A percentile compares a stretch with the other conserved stretches of the same genome.
Conservation (phyloP, 2,797 vertebrate species). For the Carcharodon carcharias region DNA sequence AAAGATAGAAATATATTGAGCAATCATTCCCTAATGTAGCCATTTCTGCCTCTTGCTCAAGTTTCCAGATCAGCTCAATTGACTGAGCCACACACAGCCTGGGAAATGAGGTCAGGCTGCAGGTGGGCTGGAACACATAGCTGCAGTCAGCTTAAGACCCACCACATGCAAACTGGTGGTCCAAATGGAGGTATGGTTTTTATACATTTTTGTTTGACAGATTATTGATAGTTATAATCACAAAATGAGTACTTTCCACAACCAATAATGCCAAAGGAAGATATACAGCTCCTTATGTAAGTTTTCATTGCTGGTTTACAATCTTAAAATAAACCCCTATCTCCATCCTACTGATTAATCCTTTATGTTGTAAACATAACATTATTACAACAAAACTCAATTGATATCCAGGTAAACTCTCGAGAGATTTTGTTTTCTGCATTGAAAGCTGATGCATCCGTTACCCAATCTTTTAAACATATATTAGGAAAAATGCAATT, state of each 20-base stretch:
- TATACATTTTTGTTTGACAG: background rate
- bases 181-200: background rate
- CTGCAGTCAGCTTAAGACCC: conserved; percentile 1
- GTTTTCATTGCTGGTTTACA: background rate
- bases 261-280: background rate
- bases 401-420: conserved; percentile 16
- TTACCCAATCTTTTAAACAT: background rate
- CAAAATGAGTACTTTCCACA: background rate
- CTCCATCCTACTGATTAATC: conserved; percentile 1
- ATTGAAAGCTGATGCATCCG: background rate
- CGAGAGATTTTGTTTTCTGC: background rate
- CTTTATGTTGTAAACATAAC: background rate
- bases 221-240: background rate
- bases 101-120: conserved; percentile 34
- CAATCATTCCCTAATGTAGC: background rate
- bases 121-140: conserved; percentile 24
- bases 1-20: background rate
- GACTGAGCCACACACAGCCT: conserved; percentile 26
- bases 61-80: conserved; percentile 23
- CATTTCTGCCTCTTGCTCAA: background rate
- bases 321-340: background rate
- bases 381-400: conserved; percentile 3
- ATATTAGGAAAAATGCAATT: conserved; percentile 27
- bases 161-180: conserved; percentile 9
- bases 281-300: background rate